Evolutionary conservation across 2,113 vertebrate genomes (phyloP).

Genomic region (Rattus rattus): DNA sequence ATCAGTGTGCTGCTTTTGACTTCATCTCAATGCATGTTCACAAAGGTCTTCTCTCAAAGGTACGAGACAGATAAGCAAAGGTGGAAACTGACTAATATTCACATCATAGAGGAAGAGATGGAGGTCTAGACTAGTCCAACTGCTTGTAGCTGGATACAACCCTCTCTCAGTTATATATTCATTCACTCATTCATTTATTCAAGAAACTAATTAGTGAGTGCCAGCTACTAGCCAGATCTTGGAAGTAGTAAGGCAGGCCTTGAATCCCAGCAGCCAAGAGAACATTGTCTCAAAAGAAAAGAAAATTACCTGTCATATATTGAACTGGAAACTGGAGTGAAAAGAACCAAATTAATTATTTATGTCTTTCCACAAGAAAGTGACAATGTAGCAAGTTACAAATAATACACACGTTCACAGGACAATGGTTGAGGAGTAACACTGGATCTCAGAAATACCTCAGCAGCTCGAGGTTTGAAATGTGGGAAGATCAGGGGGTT

Average conservation of each 20-base stretch:
- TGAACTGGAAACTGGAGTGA: not conserved
- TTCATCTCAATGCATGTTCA: not conserved
- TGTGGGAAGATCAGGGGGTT: not conserved
- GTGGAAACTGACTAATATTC: not conserved
- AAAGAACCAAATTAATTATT: not conserved
- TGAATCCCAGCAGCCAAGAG: not conserved
- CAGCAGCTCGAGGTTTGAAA: not conserved
- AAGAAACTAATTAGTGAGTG: not conserved
- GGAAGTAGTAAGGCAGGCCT: not conserved
- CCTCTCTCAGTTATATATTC: conserved; percentile 3
- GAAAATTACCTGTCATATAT: not conserved
- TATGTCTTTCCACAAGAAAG: not conserved
- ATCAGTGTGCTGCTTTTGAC: not conserved
- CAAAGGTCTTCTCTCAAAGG: conserved; percentile 1
- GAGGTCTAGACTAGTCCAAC: not conserved
- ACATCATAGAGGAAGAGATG: not conserved
- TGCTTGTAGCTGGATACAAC: not conserved
- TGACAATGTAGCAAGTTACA: not conserved
- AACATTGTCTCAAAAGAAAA: not conserved
- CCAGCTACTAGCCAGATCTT: not conserved
- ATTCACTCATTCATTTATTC: not conserved
- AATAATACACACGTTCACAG: not conserved
- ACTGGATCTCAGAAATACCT: not conserved
- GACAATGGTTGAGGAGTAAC: not conserved
- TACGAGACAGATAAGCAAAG: not conserved